Evolutionary conservation across 2,888 invertebrate species (phyloP), one percentile per base, ranked within the genome.

Genomic region (Melieria omissa): DNA sequence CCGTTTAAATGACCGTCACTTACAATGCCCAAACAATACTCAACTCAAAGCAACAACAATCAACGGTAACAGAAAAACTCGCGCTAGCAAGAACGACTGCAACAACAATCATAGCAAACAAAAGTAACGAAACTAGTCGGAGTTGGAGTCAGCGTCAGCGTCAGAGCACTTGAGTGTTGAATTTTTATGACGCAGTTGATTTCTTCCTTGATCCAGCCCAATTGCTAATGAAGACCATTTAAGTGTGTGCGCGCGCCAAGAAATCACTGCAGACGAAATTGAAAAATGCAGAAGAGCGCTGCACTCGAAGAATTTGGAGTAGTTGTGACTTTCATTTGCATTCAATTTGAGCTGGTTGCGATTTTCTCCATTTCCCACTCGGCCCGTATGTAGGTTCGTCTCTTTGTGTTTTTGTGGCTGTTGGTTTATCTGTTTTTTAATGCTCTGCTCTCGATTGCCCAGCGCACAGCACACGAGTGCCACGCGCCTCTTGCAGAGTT

Each of bases 251-350:
- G 49, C 29, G 55, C 69, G 44, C 29, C 44, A 58, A 29, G 64
- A 54, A 5, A 7, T 47, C 42, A n/a, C 12, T 52, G 42, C 14
- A 52, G n/a, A 44, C 47, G 8, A 47, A 45, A 55, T 44, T 45
- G 55, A 46, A 55, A 58, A 60, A 42, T 60, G 42, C 62, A 79
- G 10, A 46, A 14, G 16, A 46, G 46, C n/a, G 16, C 77, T 80
- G 82, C 84, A 83, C 83, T 83, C 82, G 78, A 82, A 80, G 83
- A 83, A 83, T 83, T 82, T 52, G 52, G 52, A n/a, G 12, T 52
- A 52, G 52, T 52, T 57, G 57, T 71, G 73, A 75, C 82, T 83
- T 84, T 84, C 83, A 84, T 84, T 84, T 84, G 84, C 84, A 84
- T 84, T 84, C 83, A 84, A 84, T 83, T 83, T 83, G 79, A 79